Evolutionary conservation across 2,888 invertebrate genomes (phyloP).

Genomic region (Leucania comma): DNA sequence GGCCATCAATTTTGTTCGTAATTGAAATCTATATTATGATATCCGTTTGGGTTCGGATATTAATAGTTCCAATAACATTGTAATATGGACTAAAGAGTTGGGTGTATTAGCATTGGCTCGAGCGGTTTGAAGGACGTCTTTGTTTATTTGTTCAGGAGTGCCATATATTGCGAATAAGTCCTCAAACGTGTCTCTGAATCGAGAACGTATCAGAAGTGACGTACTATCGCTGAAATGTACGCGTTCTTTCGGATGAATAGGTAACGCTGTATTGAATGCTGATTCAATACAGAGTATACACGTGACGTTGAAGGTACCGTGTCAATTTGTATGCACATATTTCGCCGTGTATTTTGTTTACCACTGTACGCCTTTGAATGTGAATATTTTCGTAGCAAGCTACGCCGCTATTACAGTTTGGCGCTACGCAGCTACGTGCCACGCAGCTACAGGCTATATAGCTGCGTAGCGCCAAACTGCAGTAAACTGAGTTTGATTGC

Average conservation of each 20-base stretch:
- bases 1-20: constrained; percentile 57
- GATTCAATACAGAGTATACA: background rate
- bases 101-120: constrained; percentile 17
- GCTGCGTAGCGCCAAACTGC: background rate
- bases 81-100: constrained; percentile 22
- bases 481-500: background rate
- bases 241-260: background rate
- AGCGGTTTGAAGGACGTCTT: constrained; percentile 16
- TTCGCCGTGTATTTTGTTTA: background rate
- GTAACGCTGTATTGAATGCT: background rate
- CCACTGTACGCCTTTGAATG: background rate
- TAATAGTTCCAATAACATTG: constrained; percentile 45
- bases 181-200: background rate
- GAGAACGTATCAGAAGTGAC: background rate
- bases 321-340: background rate
- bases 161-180: background rate
- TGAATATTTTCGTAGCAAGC: constrained; percentile 1
- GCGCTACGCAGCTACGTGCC: background rate
- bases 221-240: background rate
- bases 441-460: background rate
- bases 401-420: constrained; percentile 1
- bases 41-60: constrained; percentile 31
- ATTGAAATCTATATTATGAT: constrained; percentile 57
- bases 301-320: background rate
- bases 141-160: constrained; percentile 16